phyloP scores from a whole-genome alignment of 1,140 invertebrate species.

The Solen grandis region DNA sequence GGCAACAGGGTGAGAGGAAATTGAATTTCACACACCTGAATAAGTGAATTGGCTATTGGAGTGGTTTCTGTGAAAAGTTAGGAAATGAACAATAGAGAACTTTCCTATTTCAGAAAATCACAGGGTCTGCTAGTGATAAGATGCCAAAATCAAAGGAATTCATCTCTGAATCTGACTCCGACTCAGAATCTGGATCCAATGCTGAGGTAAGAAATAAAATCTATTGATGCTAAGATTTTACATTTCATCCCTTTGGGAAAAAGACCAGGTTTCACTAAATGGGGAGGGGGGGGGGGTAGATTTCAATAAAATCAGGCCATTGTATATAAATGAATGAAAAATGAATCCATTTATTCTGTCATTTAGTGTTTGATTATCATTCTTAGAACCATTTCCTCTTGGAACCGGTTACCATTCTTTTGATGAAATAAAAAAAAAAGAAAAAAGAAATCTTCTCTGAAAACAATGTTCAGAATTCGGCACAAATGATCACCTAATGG shows the following conservation, averaged over 20 bases:
- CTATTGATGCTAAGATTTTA: not conserved
- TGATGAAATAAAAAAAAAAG: too few relatives aligned
- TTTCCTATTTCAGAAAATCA: too few relatives aligned
- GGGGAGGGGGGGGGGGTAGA: not conserved
- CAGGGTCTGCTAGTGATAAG: not conserved
- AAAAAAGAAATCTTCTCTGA: too few relatives aligned
- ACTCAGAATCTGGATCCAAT: slow-evolving; percentile 18
- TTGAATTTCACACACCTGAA: too few relatives aligned
- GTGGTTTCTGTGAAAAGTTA: too few relatives aligned
- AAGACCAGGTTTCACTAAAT: not conserved
- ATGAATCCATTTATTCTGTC: not conserved
- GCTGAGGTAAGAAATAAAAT: not conserved
- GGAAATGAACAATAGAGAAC: too few relatives aligned
- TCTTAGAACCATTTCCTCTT: not conserved
- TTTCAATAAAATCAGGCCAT: not conserved
- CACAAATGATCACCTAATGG: too few relatives aligned
- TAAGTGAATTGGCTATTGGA: too few relatives aligned
- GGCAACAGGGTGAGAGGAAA: too few relatives aligned
- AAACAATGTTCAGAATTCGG: too few relatives aligned
- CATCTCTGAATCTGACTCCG: slow-evolving; percentile 24
- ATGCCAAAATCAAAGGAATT: slow-evolving; percentile 45
- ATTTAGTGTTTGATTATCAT: not conserved
- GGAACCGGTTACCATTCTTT: too few relatives aligned
- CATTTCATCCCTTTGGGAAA: not conserved
- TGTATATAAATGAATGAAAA: not conserved